These are phyloP conservation scores for Callimorpha dominula DNA, from an alignment of 2,888 invertebrate species.

Conservation along the genomic window DNA sequence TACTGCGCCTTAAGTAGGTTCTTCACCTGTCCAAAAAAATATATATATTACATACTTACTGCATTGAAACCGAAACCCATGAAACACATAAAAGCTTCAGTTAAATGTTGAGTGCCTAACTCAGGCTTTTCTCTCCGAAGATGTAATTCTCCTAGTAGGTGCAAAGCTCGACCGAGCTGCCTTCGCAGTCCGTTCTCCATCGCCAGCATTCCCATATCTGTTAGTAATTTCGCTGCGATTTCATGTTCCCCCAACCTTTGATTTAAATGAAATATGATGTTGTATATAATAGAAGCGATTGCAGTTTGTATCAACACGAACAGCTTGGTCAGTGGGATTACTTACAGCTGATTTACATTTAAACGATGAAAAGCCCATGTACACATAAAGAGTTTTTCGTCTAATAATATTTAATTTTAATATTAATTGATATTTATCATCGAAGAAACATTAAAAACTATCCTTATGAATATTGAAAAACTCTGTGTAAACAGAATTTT, in stretches of 20 bases:
- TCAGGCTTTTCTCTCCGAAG: slow-evolving; percentile 75
- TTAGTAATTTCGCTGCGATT: slow-evolving; percentile 70
- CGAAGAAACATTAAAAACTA: neutral
- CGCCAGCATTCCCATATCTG: slow-evolving; percentile 79
- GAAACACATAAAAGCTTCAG: slow-evolving; percentile 79
- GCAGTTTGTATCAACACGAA: neutral
- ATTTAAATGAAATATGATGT: neutral
- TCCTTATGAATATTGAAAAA: too few species aligned
- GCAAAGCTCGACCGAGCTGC: slow-evolving; percentile 76
- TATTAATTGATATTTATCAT: neutral
- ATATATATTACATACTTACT: slow-evolving; percentile 39
- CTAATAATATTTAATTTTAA: too few species aligned
- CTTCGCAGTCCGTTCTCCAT: slow-evolving; percentile 71
- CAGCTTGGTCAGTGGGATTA: neutral
- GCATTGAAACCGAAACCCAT: slow-evolving; percentile 71
- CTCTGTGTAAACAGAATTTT: too few species aligned
- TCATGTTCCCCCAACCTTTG: slow-evolving; percentile 74
- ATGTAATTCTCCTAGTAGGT: slow-evolving; percentile 79
- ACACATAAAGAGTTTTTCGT: neutral
- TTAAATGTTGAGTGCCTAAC: slow-evolving; percentile 77
- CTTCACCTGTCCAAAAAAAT: neutral
- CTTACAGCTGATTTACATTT: neutral
- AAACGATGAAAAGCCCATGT: neutral
- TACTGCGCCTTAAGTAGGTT: too few species aligned
- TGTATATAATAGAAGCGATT: neutral